Evolutionary conservation across 2,797 vertebrate species (phyloP), one percentile per base, ranked within the genome.

Genomic region (Notamacropus eugenii): DNA sequence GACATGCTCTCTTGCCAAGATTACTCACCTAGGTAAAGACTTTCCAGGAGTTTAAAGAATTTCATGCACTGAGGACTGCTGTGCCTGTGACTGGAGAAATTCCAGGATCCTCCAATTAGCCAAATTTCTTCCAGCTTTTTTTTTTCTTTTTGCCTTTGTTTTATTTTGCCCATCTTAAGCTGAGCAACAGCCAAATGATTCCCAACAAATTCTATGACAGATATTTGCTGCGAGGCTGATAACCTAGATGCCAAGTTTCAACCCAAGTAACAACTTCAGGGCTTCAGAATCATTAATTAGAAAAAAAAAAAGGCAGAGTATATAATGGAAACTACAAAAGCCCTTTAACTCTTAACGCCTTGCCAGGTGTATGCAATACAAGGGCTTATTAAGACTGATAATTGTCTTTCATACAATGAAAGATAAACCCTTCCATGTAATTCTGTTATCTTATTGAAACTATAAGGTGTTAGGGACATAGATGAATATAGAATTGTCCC

Each of bases 391-490:
- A 95, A 95, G 96, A 94, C 96, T 98, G 93, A 96, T 98, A 98
- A 98, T 98, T 98, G 98, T 98, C 97, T 97, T 97, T 97, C 97
- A 97, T 98, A 97, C 97, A 97, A 97, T 97, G 97, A 98, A 98
- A 97, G 95, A 98, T 98, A 96, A 91, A 54, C 52, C 92, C 96
- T 96, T 98, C 97, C 97, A 97, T 92, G 91, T 97, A 96, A 34
- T 96, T 87, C 90, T 97, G 98, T 98, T 97, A 97, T 97, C 97
- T 98, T 98, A 98, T 98, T 98, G 96, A 96, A 96, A 98, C 46
- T 24, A 82, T 46, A 40, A 27, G 74, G 22, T 46, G 2, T 6
- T 46, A 19, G 40, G 40, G 22, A 24, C 46, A 82, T 13, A 82
- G 40, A 82, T 46, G 40, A 82, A 46, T 4, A 27, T 46, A 46